Conservation (phyloP, 2,797 vertebrate species). For the Eulemur albifrons region DNA sequence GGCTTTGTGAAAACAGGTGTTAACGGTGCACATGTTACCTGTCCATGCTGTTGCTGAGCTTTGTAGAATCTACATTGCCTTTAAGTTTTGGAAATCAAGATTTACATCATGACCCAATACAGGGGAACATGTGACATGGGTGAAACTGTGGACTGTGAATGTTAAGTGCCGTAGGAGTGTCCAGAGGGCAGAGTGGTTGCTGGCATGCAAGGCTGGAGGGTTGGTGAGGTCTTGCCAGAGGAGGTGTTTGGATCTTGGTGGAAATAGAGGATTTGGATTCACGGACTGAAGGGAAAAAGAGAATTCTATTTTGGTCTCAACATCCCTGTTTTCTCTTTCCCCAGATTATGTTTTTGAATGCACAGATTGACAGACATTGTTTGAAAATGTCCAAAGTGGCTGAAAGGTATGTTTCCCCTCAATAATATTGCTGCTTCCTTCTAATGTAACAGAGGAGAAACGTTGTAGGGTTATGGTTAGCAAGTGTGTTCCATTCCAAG, state of each 20-base stretch:
- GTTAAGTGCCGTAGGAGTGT: background rate
- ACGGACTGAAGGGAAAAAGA: background rate
- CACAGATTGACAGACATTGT: constrained; percentile 96
- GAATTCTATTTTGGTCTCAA: constrained; percentile 61
- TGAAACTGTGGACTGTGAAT: background rate
- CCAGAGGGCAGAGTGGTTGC: background rate
- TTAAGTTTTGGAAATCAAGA: background rate
- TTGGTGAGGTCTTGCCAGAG: background rate
- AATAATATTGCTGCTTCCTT: background rate
- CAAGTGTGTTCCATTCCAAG: background rate
- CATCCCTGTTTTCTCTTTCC: constrained; percentile 75
- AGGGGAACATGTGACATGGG: background rate
- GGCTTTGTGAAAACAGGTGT: background rate
- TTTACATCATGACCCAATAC: background rate
- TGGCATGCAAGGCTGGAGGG: background rate
- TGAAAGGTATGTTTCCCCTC: constrained; percentile 90
- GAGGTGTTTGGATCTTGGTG: background rate
- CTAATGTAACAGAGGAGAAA: background rate
- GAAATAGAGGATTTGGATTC: background rate
- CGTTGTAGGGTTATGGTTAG: background rate
- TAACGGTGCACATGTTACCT: background rate
- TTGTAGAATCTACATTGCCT: background rate
- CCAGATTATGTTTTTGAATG: constrained; percentile 95
- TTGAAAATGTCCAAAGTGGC: constrained; percentile 99
- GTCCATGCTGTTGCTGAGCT: background rate